phyloP scores from a whole-genome alignment of 2,888 invertebrate genomes.

The Deroplatys truncata region DNA sequence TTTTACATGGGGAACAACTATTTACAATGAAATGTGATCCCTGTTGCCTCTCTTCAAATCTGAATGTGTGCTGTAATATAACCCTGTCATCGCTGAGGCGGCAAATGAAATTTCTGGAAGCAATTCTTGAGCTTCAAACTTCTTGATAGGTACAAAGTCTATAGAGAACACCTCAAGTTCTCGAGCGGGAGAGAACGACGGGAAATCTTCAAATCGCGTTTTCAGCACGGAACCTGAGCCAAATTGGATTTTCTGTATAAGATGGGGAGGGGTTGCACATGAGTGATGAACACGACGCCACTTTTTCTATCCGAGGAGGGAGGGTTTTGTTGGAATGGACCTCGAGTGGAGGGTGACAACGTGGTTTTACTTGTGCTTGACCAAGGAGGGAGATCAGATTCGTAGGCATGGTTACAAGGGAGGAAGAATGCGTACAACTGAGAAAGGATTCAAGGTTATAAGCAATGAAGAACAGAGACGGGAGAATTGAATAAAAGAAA shows the following conservation, averaged over 20 bases:
- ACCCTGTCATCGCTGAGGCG: background rate
- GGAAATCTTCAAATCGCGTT: conserved; percentile 2
- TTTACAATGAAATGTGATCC: background rate
- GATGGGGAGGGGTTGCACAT: background rate
- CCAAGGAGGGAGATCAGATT: background rate
- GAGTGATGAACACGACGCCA: background rate
- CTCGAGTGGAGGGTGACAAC: background rate
- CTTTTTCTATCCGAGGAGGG: background rate
- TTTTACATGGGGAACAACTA: too few relatives aligned
- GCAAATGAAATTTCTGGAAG: background rate
- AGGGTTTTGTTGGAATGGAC: background rate
- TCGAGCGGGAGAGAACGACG: background rate
- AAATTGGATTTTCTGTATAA: conserved; percentile 12
- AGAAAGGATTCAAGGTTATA: background rate
- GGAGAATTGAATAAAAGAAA: background rate
- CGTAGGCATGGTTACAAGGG: background rate
- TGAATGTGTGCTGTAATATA: background rate
- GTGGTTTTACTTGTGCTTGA: background rate
- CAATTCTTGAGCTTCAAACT: background rate
- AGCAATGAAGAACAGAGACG: background rate
- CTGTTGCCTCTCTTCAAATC: background rate
- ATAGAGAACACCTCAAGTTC: background rate
- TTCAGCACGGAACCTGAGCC: conserved; percentile 1
- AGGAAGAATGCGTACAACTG: background rate
- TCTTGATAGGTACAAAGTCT: background rate